Evolutionary conservation across 2,113 vertebrate species (phyloP).

Genomic region (Seriola rivoliana): DNA sequence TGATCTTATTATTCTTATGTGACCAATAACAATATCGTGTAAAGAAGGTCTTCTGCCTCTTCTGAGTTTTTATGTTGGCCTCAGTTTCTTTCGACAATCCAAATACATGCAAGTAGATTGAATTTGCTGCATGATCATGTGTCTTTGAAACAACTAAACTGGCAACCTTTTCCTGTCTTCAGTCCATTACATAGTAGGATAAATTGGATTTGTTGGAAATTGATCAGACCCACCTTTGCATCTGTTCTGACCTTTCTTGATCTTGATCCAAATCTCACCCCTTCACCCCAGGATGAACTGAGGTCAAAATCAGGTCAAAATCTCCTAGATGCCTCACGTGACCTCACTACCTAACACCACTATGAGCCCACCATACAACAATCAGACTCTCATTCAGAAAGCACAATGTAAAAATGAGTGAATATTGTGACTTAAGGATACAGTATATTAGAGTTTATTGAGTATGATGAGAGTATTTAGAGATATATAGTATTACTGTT

Average conservation of each 20-base stretch:
- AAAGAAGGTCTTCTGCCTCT: no score
- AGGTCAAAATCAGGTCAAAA: constrained; percentile 20
- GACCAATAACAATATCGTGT: no score
- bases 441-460: constrained; percentile 42
- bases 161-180: background rate
- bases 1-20: background rate
- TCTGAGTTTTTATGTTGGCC: no score
- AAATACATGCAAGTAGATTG: no score
- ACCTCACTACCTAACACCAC: constrained; percentile 6
- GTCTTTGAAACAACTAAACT: background rate
- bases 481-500: constrained; percentile 53
- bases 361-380: constrained; percentile 49
- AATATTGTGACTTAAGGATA: constrained; percentile 70
- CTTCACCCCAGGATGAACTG: background rate
- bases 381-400: constrained; percentile 69
- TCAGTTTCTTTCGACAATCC: no score
- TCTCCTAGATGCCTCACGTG: background rate
- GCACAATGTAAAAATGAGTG: constrained; percentile 80
- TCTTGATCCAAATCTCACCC: background rate
- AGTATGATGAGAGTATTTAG: constrained; percentile 64
- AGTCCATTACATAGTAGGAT: background rate
- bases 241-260: background rate
- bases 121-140: background rate
- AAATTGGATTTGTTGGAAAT: background rate
- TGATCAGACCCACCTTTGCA: constrained; percentile 19